Base-by-base conservation (phyloP, 2,888 invertebrate species). In the Hololepta plana region DNA sequence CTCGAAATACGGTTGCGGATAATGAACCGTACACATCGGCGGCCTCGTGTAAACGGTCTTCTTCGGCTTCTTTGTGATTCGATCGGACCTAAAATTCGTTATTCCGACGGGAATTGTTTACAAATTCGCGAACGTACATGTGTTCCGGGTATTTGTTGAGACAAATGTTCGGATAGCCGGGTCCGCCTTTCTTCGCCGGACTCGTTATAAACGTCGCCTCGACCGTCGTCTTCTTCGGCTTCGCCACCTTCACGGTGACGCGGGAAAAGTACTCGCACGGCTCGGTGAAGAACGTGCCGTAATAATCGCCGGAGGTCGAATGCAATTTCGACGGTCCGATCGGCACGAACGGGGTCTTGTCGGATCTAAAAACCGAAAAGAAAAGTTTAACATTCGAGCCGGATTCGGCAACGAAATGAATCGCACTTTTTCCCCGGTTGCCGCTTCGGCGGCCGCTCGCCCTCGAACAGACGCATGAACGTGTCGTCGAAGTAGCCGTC, bases 211-310 rank as follows among this genome's bases (percentile, higher is more conserved):
- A 42, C 35, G 49, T 51, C 1, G 36, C 35, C 12, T 36, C 27
- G 38, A 37, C 27, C 29, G 20, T 8, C 22, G 31, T 34, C 38
- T 36, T n/a, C 21, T 26, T 27, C 12, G 27, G 27, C 23, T 20
- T 20, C 10, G 27, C 31, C 14, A 41, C 44, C 31, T 31, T 47
- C 27, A 44, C 47, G 36, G 37, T 43, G 27, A n/a, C n/a, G n/a
- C n/a, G n/a, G n/a, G n/a, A n/a, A n/a, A n/a, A n/a, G n/a, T n/a
- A n/a, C n/a, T n/a, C n/a, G n/a, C n/a, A n/a, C n/a, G n/a, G n/a
- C n/a, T n/a, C n/a, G n/a, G n/a, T n/a, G n/a, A n/a, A n/a, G 42
- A 47, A 65, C 40, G 61, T 60, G 8, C 65, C 65, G 33, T 53
- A 56, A 41, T 55, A 57, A 39, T 65, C 65, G 9, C 63, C 64